A percentile compares a stretch with the other conserved stretches of the same genome.
These are phyloP conservation scores for Nothobranchius kuhntae DNA, from an alignment of 2,113 vertebrate species.

Conservation along the genomic window DNA sequence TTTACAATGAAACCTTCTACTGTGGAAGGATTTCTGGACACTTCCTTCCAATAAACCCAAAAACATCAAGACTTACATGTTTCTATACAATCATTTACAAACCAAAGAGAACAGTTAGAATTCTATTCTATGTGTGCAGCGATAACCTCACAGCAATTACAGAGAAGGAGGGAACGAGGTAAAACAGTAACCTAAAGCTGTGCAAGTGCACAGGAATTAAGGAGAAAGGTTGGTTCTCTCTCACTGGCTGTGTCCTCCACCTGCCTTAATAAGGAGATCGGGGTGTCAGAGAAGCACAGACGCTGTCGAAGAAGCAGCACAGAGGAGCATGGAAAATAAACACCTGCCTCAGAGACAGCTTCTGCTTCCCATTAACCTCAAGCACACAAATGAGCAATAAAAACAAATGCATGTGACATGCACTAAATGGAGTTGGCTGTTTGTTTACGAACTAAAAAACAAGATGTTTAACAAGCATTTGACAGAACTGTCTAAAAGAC, in stretches of 20 bases:
- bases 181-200: background rate
- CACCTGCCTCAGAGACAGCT: conserved; percentile 64
- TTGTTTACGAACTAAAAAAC: background rate
- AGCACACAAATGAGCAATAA: conserved; percentile 22
- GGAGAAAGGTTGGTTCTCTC: conserved; percentile 12
- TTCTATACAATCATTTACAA: conserved; percentile 6
- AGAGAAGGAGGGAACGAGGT: background rate
- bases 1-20: no score
- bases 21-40: no score
- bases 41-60: background rate
- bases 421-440: background rate
- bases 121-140: background rate
- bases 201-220: background rate
- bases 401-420: conserved; percentile 16
- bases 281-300: conserved; percentile 38
- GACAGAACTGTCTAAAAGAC: background rate
- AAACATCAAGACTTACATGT: conserved; percentile 7
- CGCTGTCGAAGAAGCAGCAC: conserved; percentile 37
- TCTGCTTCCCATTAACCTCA: conserved; percentile 66
- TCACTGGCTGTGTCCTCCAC: conserved; percentile 35
- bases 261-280: conserved; percentile 82
- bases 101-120: conserved; percentile 40
- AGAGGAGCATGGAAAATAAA: conserved; percentile 73
- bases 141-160: background rate
- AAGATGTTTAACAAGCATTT: background rate